Base-by-base conservation (phyloP, 2,113 vertebrate genomes). In the Lipotes vexillifer region DNA sequence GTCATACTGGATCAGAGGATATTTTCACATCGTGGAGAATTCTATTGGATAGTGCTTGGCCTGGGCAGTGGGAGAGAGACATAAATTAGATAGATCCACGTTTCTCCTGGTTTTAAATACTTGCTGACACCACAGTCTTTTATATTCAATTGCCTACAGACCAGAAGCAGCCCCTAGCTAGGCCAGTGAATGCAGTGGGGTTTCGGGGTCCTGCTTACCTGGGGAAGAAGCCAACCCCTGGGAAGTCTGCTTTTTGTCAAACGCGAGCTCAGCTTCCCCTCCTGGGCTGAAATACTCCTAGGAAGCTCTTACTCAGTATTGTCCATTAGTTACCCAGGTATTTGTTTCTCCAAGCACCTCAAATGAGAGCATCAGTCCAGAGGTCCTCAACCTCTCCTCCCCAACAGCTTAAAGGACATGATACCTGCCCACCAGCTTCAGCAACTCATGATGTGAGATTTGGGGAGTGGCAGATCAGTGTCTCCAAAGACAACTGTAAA, bases 321-420 rank as follows among this genome's bases (percentile, higher is more conserved):
- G 55, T 66, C 78, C 49, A 17, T 9, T 20, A 66, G 8, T 33
- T 74, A 41, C 8, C 23, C 71, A 44, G 15, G 12, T 36, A 59
- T 41, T 81, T 52, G 6, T 89, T 52, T 14, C 20, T 86, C 66
- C 33, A 5, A 46, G 52, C 52, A 31, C 20, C 29, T 27, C 4
- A 57, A 25, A 10, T 18, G 57, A 69, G 8, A 63, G 46, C 29
- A 44, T 72, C 71, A 61, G 25, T 21, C 31, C 38, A 69, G 25
- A 65, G 21, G 25, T 20, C 33, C 52, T 96, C 36, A 38, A 33
- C 5, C 29, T 41, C 36, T 38, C 14, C 44, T 81, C 23, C 49
- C 36, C 65, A 66, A 18, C 10, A 55, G 57, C 55, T 21, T 36
- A 12, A 65, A 38, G 10, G 44, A 33, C 8, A 0, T 0, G 0